These are phyloP conservation scores for Eurois occulta DNA, from an alignment of 2,888 invertebrate species.

Conservation along the genomic window DNA sequence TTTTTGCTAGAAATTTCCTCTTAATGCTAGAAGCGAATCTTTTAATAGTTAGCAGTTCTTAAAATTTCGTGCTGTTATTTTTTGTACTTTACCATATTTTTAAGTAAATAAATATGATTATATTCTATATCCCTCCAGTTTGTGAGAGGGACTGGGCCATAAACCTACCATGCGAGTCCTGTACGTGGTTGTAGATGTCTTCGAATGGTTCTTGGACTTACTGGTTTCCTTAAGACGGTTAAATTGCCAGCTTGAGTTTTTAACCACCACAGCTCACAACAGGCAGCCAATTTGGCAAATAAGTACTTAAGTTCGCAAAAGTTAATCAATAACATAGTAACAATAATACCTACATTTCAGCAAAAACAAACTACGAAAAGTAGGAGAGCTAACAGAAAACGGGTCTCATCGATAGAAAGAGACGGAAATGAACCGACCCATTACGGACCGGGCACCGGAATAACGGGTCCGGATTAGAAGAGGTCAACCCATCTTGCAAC, in stretches of 20 bases:
- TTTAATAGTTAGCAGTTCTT: not conserved
- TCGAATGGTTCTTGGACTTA: not conserved
- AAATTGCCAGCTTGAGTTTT: not conserved
- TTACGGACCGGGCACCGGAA: constrained; percentile 38
- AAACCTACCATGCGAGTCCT: not conserved
- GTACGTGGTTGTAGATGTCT: not conserved
- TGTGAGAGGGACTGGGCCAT: too few species aligned
- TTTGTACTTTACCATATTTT: too few species aligned
- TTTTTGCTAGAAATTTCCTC: not conserved
- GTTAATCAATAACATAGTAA: constrained; percentile 17
- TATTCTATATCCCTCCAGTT: too few species aligned
- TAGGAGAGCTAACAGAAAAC: constrained; percentile 33
- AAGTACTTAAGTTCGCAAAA: not conserved
- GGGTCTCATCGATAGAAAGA: constrained; percentile 46
- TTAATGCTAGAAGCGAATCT: constrained; percentile 2
- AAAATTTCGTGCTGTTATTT: too few species aligned
- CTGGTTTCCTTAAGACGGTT: too few species aligned
- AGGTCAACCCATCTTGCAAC: constrained; percentile 34
- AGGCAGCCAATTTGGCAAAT: not conserved
- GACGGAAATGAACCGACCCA: constrained; percentile 56
- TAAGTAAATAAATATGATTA: too few species aligned
- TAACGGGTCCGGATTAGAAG: constrained; percentile 44
- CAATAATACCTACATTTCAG: not conserved
- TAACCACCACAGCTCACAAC: not conserved
- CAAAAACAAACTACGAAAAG: constrained; percentile 28